Percentiles rank a stretch among this genome's conserved stretches.
Evolutionary conservation across 2,888 invertebrate species (phyloP).

Genomic region (Yponomeuta plumbellus): DNA sequence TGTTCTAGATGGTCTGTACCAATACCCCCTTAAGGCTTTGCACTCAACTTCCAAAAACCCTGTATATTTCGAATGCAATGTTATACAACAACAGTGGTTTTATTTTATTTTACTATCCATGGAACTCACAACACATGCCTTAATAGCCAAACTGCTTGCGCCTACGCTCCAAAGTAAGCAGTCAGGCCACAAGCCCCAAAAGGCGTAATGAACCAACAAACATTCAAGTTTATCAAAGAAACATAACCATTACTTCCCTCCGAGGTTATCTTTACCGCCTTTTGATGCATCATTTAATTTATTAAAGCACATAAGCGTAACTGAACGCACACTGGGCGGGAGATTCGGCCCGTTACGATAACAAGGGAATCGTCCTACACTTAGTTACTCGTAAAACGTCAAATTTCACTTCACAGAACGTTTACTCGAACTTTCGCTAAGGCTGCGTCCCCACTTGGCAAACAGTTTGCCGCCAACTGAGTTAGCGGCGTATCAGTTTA

Average conservation of each 20-base stretch:
- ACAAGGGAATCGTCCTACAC: slow-evolving; percentile 33
- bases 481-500: too few relatives aligned
- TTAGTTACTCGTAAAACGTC: slow-evolving; percentile 18
- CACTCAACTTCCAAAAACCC: too few relatives aligned
- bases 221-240: slow-evolving; percentile 16
- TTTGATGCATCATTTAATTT: slow-evolving; percentile 21
- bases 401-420: background rate
- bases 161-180: too few relatives aligned
- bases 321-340: slow-evolving; percentile 30
- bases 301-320: slow-evolving; percentile 25
- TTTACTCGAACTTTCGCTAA: background rate
- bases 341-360: slow-evolving; percentile 33
- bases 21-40: too few relatives aligned
- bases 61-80: too few relatives aligned
- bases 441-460: too few relatives aligned
- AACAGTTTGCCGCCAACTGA: too few relatives aligned
- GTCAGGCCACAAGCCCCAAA: background rate
- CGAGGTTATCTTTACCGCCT: slow-evolving; percentile 21
- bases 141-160: background rate
- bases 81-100: too few relatives aligned
- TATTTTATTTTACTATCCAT: too few relatives aligned
- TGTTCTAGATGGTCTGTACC: too few relatives aligned
- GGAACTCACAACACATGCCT: background rate
- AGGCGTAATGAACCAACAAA: slow-evolving; percentile 3
- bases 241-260: slow-evolving; percentile 20